Percentiles rank a stretch among this genome's conserved stretches.
Evolutionary conservation across 1,140 invertebrate genomes (phyloP).

Genomic region (Trachymyrmex cornetzi): DNA sequence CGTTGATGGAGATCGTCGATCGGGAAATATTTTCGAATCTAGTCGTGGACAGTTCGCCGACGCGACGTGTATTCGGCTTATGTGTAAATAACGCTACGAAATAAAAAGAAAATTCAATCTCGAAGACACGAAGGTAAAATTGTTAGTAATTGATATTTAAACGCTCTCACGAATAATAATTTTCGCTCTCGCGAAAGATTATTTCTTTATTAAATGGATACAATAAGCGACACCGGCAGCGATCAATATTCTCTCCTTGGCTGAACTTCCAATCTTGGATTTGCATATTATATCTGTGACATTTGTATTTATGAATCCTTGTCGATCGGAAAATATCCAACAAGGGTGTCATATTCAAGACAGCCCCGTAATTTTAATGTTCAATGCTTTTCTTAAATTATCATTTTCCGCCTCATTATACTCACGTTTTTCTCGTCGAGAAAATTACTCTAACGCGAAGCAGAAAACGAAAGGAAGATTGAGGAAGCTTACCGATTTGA

Average conservation of each 20-base stretch:
- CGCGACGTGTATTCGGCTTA: neutral
- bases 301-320: conserved; percentile 28
- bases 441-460: neutral
- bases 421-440: neutral
- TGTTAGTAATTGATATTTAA: neutral
- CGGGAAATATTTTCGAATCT: conserved; percentile 52
- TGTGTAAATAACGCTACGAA: neutral
- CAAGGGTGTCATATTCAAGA: neutral
- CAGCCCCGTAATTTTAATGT: neutral
- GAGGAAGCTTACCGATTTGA: conserved; percentile 39
- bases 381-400: conserved; percentile 43
- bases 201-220: conserved; percentile 17
- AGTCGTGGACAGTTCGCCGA: conserved; percentile 24
- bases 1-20: conserved; percentile 63
- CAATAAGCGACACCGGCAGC: neutral
- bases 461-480: conserved; percentile 26
- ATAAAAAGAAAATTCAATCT: conserved; percentile 8
- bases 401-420: conserved; percentile 57
- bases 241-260: conserved; percentile 26
- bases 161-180: neutral
- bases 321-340: conserved; percentile 7
- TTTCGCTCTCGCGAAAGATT: neutral
- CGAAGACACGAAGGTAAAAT: neutral
- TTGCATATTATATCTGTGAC: conserved; percentile 22
- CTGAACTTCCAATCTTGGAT: conserved; percentile 14